Evolutionary conservation across 2,113 vertebrate species (phyloP), one percentile per base, ranked within the genome.

Genomic region (Caranx ignobilis): DNA sequence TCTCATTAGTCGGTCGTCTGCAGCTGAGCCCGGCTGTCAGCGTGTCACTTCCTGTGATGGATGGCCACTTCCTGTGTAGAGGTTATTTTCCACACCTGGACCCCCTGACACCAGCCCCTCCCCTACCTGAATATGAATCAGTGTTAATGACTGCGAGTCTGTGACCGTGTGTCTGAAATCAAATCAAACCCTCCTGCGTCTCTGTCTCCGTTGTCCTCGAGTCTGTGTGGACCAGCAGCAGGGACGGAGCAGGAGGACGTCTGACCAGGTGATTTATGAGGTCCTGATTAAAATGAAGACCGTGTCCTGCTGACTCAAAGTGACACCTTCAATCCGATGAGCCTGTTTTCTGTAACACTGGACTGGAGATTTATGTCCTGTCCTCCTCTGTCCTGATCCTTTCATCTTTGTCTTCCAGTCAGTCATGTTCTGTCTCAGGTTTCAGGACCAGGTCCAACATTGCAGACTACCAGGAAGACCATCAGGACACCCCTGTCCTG

Each of bases 1-100:
- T 85, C 64, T 11, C 39, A 74, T 88, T 79, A 88, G 76, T 1
- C 4, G 1, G 0, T 35, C 56, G 0, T 35, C 10, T 70, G 71
- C 83, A 88, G 83, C 86, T 88, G 79, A 77, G 79, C 35, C 59
- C 72, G 12, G 15, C 62, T 37, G 50, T n/a, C 50, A 56, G n/a
- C 15, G 15, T 71, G 60, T 65, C 59, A 64, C 72, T 71, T 76
- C 85, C 76, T 72, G 67, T 78, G 63, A 75, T 62, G 45, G n/a
- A 81, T 19, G 11, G 8, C n/a, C 41, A 32, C 52, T 66, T 73
- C 32, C 32, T 82, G 52, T 45, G 45, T 37, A 66, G 31, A 21
- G 61, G 61, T 82, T 34, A 12, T 85, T 48, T 64, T 5, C 2
- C 19, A 68, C 78, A 81, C 54, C 64, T 84, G 69, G 18, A 62